phyloP scores from a whole-genome alignment of 2,113 vertebrate species.

The Rostratula benghalensis region DNA sequence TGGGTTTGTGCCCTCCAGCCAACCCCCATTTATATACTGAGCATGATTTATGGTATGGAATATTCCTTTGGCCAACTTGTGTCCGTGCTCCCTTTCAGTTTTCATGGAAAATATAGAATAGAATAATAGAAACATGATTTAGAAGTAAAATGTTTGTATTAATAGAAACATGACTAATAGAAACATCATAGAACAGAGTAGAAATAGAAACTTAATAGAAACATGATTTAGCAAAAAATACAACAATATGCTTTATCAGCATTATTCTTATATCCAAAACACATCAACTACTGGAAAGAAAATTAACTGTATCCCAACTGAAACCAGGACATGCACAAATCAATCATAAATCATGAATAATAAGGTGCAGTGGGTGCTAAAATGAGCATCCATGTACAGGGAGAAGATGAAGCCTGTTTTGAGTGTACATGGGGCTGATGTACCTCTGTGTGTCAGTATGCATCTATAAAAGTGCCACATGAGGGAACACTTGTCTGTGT shows the following conservation, averaged over 20 bases:
- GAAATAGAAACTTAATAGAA: too few species aligned
- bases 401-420: not conserved
- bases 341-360: rapidly evolving
- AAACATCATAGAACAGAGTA: too few species aligned
- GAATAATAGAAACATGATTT: not conserved
- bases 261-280: not conserved
- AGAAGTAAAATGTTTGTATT: too few species aligned
- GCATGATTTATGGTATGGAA: not conserved
- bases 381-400: rapidly evolving
- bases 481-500: not conserved
- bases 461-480: not conserved
- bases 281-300: not conserved
- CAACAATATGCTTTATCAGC: not conserved
- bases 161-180: not conserved
- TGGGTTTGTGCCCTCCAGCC: not conserved
- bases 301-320: not conserved
- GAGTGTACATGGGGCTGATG: not conserved
- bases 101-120: too few species aligned
- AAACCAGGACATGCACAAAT: not conserved
- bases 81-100: not conserved
- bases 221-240: not conserved
- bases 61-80: not conserved
- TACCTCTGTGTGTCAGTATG: not conserved
- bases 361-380: not conserved
- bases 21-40: not conserved